Evolutionary conservation across 2,888 invertebrate genomes (phyloP), one percentile per base, ranked within the genome.

Genomic region (Caenorhabditis imperialis): DNA sequence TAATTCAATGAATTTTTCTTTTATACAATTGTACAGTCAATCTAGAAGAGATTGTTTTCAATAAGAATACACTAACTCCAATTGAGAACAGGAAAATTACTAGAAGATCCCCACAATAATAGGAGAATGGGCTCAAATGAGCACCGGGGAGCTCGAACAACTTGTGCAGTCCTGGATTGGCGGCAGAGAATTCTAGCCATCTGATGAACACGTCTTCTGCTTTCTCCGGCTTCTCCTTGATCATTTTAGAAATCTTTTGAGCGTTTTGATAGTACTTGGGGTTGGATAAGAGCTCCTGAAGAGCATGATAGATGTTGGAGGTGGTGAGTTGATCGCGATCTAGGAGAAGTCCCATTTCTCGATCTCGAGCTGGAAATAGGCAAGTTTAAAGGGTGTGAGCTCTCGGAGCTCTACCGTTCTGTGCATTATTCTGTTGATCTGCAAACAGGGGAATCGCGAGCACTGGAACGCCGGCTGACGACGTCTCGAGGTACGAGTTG

Each of bases 381-480:
- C 1, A 44, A 14, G 23, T 44, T 20, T n/a, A 27, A 23, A 0
- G 18, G n/a, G 12, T n/a, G 12, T 0, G 0, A 10, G 5, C 27
- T 22, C 8, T 7, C 10, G 30, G 20, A 7, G 27, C 22, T 2
- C 2, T n/a, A 74, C 74, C 67, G 33, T 75, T 75, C 38, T 58
- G 58, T 8, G 69, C 69, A 47, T 67, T 75, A 22, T 67, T 45
- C 8, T 45, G 55, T 44, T 83, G 83, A 51, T 83, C 81, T 14
- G 58, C 75, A 47, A 83, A 82, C 3, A 82, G 42, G 4, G 83
- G 81, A 23, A 83, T 69, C 3, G 76, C 35, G 1, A 83, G 30
- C 23, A 77, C 50, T 3, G 83, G 83, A 35, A 71, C 65, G 37
- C 83, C 83, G 0, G 78, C 62, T 20, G 62, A 38, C 6, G 81